Evolutionary conservation across 2,797 vertebrate genomes (phyloP).

Genomic region (Crocidura indochinensis): DNA sequence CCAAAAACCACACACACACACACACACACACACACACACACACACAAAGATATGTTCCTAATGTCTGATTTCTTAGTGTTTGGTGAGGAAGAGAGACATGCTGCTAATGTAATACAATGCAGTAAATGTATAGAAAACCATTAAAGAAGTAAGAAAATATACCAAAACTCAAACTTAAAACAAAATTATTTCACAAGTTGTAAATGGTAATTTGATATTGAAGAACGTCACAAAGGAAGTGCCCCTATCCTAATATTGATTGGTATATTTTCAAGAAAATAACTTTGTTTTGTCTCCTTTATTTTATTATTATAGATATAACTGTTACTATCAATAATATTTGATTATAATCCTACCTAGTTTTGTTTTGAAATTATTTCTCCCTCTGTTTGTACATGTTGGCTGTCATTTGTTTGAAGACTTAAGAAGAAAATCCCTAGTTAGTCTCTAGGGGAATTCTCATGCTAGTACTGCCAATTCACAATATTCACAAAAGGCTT

Average conservation of each 20-base stretch:
- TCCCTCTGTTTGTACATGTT: neutral
- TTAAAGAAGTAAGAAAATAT: neutral
- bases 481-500: neutral
- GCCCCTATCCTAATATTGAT: neutral
- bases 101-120: neutral
- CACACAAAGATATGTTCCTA: slow-evolving; percentile 2
- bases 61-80: neutral
- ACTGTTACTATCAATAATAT: neutral
- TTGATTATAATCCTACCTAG: neutral
- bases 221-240: neutral
- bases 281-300: neutral
- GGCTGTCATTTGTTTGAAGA: neutral
- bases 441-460: no score
- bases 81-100: neutral
- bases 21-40: no score
- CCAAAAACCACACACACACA: no score
- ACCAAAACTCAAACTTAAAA: neutral
- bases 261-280: neutral
- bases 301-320: neutral
- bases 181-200: neutral
- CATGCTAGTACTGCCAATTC: neutral
- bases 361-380: neutral
- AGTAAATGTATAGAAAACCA: neutral
- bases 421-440: neutral
- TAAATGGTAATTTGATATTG: neutral